phyloP scores from a whole-genome alignment of 2,797 vertebrate species.

The Lates japonicus region DNA sequence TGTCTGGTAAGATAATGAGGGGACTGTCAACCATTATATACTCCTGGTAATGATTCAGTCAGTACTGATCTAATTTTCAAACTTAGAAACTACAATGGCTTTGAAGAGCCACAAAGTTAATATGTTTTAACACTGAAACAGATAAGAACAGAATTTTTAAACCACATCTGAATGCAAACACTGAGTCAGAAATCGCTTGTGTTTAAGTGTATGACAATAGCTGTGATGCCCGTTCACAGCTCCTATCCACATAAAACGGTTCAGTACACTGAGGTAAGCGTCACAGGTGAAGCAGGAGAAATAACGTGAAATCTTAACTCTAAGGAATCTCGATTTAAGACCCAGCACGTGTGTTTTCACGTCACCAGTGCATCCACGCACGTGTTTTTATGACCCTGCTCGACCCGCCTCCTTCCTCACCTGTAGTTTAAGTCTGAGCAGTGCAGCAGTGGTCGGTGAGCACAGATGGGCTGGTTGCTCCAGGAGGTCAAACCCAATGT shows the following conservation, averaged over 20 bases:
- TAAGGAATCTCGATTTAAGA: background rate
- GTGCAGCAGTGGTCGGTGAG: slow-evolving; percentile 89
- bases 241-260: background rate
- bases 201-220: too few relatives aligned
- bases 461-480: slow-evolving; percentile 92
- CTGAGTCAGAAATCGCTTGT: background rate
- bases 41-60: background rate
- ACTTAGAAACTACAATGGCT: background rate
- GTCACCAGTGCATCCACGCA: background rate
- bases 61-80: background rate
- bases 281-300: background rate
- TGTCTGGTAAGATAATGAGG: too few relatives aligned
- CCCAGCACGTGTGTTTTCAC: background rate
- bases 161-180: background rate
- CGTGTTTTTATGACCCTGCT: background rate
- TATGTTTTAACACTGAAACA: background rate
- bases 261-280: background rate
- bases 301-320: background rate
- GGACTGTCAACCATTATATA: background rate
- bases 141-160: background rate
- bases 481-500: slow-evolving; percentile 93
- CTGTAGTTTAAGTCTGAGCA: slow-evolving; percentile 89
- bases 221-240: too few relatives aligned
- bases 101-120: background rate
- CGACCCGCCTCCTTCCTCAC: slow-evolving; percentile 74